Percentiles rank a stretch among this genome's conserved stretches.
phyloP scores from a whole-genome alignment of 2,113 vertebrate genomes.

The Scalopus aquaticus region DNA sequence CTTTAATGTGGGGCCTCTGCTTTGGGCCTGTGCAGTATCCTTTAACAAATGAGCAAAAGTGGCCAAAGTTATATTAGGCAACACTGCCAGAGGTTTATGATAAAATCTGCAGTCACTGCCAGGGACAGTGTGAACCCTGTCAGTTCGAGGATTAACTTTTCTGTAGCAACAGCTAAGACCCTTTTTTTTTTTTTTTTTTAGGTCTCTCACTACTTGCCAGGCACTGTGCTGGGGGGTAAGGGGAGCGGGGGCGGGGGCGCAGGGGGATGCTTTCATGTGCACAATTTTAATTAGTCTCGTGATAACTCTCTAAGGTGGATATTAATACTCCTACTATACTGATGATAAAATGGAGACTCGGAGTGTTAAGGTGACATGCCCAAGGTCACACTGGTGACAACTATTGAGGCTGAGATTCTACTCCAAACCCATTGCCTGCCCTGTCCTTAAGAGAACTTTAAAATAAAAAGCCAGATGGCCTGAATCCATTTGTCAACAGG shows the following conservation, averaged over 20 bases:
- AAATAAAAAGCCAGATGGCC: background rate
- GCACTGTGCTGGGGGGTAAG: background rate
- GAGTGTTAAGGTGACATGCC: background rate
- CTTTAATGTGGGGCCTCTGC: conserved; percentile 59
- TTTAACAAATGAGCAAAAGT: conserved; percentile 69
- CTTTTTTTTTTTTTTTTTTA: background rate
- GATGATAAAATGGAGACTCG: background rate
- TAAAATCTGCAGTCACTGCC: conserved; percentile 76
- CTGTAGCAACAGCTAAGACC: conserved; percentile 61
- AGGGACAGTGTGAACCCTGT: conserved; percentile 74
- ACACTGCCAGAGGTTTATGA: conserved; percentile 58
- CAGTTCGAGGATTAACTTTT: conserved; percentile 69
- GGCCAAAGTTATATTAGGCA: conserved; percentile 55
- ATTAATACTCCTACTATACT: background rate
- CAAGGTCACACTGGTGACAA: background rate
- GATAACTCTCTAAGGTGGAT: background rate
- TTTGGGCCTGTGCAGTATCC: conserved; percentile 55
- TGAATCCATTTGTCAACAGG: background rate
- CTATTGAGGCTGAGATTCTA: background rate
- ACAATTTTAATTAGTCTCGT: background rate
- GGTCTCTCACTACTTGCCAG: background rate
- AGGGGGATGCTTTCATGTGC: background rate
- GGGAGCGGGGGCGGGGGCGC: no score
- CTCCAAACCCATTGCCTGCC: background rate
- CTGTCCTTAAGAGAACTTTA: background rate